Conservation (phyloP, 2,888 invertebrate species). For the Gibbula magus region DNA sequence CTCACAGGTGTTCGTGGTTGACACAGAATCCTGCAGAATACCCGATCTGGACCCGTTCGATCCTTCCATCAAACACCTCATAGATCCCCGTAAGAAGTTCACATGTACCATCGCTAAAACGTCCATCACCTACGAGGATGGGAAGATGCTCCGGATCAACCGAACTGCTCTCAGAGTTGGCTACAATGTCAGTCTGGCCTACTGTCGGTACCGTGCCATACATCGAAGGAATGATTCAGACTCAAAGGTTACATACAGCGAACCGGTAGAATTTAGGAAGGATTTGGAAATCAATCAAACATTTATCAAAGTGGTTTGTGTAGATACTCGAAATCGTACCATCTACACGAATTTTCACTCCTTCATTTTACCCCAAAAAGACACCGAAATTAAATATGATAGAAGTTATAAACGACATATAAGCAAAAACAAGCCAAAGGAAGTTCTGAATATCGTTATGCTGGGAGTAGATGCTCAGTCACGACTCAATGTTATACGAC, state of each 20-base stretch:
- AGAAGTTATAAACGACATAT: background rate
- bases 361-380: slow-evolving; percentile 30
- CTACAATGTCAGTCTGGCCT: background rate
- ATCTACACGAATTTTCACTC: slow-evolving; percentile 54
- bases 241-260: background rate
- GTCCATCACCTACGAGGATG: slow-evolving; percentile 24
- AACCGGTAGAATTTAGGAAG: slow-evolving; percentile 3
- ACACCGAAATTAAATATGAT: background rate
- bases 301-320: slow-evolving; percentile 52
- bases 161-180: background rate
- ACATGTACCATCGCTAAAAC: background rate
- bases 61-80: background rate
- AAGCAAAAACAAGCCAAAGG: background rate
- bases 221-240: background rate
- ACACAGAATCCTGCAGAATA: background rate
- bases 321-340: slow-evolving; percentile 22
- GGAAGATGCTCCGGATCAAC: background rate
- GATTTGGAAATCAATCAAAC: slow-evolving; percentile 36
- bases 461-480: slow-evolving; percentile 92
- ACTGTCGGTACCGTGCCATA: background rate
- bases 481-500: slow-evolving; percentile 87
- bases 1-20: too few relatives aligned
- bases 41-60: background rate
- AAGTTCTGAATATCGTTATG: slow-evolving; percentile 81
- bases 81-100: background rate